Percentiles rank a stretch among this genome's conserved stretches.
Conservation (phyloP, 2,113 vertebrate species). For the Prinia subflava region DNA sequence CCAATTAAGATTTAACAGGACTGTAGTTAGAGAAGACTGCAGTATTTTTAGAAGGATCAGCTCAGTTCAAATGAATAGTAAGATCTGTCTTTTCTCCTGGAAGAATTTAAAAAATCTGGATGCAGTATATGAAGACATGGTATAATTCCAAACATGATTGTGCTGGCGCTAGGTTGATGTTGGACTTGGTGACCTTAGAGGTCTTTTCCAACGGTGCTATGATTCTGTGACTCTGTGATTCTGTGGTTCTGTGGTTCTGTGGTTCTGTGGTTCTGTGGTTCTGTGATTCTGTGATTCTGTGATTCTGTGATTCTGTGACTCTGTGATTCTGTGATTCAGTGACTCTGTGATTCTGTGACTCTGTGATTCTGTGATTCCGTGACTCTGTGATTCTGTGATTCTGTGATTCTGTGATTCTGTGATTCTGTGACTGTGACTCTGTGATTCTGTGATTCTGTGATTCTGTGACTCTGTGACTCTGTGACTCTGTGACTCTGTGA, state of each 20-base stretch:
- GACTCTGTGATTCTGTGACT: no score
- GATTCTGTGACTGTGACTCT: no score
- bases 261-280: no score
- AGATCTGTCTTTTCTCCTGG: not conserved
- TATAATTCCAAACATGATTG: not conserved
- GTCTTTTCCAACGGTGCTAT: rapidly evolving
- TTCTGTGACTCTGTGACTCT: no score
- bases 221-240: not conserved
- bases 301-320: no score
- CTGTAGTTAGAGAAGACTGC: not conserved
- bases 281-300: no score
- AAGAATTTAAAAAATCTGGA: not conserved
- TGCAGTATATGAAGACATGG: not conserved
- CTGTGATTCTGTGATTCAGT: no score
- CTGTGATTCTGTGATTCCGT: no score
- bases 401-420: no score
- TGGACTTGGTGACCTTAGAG: not conserved
- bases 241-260: not conserved
- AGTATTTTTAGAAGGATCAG: not conserved
- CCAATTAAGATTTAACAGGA: not conserved
- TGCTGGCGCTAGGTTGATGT: not conserved
- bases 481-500: no score
- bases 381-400: no score
- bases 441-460: no score
- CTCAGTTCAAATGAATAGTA: not conserved